These are phyloP conservation scores for Holotrichia oblita DNA, from an alignment of 1,140 invertebrate species.

Conservation along the genomic window DNA sequence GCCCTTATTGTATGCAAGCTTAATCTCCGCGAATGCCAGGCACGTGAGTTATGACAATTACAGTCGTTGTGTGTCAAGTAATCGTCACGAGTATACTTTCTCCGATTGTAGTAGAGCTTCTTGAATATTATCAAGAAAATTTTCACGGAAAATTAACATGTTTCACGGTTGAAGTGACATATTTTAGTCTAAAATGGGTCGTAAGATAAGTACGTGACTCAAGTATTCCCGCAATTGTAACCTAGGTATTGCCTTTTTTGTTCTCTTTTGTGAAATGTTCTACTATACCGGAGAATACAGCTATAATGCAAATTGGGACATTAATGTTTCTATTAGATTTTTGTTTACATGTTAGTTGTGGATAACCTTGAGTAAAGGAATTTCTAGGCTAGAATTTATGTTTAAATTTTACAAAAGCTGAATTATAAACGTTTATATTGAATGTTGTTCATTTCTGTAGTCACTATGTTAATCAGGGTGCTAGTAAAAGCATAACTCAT, in stretches of 20 bases:
- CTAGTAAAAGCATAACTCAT: no score
- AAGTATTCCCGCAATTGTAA: constrained; percentile 1
- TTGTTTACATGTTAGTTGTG: background rate
- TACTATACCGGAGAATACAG: background rate
- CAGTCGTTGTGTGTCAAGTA: constrained; percentile 16
- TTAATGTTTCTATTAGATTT: background rate
- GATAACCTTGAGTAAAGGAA: background rate
- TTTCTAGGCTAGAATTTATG: no score
- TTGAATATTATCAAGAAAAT: constrained; percentile 36
- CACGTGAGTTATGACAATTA: constrained; percentile 29
- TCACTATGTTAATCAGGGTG: no score
- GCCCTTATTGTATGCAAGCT: constrained; percentile 26
- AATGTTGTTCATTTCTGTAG: no score
- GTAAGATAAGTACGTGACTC: constrained; percentile 33
- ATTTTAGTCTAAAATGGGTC: constrained; percentile 27
- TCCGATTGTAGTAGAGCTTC: constrained; percentile 9
- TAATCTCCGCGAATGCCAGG: constrained; percentile 18
- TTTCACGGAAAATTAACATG: constrained; percentile 31
- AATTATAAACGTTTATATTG: no score
- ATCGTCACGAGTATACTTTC: background rate
- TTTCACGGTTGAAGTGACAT: constrained; percentile 17
- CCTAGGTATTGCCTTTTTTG: constrained; percentile 2
- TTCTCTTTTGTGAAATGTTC: background rate
- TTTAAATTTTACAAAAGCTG: no score
- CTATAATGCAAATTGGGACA: background rate